Conservation (phyloP, 2,797 vertebrate genomes). For the Parauchenoglanis punctatus region DNA sequence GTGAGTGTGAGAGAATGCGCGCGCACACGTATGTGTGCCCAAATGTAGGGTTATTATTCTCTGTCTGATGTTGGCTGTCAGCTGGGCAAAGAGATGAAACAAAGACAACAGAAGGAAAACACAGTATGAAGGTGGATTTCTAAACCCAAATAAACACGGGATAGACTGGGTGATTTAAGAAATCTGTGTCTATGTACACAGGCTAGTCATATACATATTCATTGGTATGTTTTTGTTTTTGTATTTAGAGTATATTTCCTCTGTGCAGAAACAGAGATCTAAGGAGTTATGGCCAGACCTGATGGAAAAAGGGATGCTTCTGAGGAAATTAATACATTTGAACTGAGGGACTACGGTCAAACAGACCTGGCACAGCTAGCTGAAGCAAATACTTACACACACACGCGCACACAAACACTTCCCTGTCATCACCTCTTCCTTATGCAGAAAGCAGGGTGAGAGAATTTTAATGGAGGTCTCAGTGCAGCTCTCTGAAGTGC, state of each 20-base stretch:
- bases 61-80: slow-evolving; percentile 62
- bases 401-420: slow-evolving; percentile 28
- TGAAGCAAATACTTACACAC: slow-evolving; percentile 34
- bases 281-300: slow-evolving; percentile 52
- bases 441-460: slow-evolving; percentile 67
- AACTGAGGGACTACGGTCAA: slow-evolving; percentile 63
- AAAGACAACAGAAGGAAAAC: slow-evolving; percentile 59
- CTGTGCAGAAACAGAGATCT: slow-evolving; percentile 19
- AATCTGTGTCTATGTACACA: neutral
- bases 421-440: slow-evolving; percentile 58
- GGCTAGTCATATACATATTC: neutral
- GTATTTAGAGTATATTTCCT: neutral
- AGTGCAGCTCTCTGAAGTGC: slow-evolving; percentile 66
- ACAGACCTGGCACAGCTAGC: slow-evolving; percentile 55
- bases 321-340: slow-evolving; percentile 64
- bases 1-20: neutral
- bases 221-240: neutral
- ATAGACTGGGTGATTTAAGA: neutral
- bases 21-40: neutral
- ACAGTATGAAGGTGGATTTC: neutral
- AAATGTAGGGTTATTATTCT: slow-evolving; percentile 65
- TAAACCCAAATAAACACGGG: slow-evolving; percentile 10
- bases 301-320: slow-evolving; percentile 60
- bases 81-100: slow-evolving; percentile 70
- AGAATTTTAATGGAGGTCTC: slow-evolving; percentile 71